phyloP scores from a whole-genome alignment of 2,888 invertebrate species.

The Bhutanitis thaidina region DNA sequence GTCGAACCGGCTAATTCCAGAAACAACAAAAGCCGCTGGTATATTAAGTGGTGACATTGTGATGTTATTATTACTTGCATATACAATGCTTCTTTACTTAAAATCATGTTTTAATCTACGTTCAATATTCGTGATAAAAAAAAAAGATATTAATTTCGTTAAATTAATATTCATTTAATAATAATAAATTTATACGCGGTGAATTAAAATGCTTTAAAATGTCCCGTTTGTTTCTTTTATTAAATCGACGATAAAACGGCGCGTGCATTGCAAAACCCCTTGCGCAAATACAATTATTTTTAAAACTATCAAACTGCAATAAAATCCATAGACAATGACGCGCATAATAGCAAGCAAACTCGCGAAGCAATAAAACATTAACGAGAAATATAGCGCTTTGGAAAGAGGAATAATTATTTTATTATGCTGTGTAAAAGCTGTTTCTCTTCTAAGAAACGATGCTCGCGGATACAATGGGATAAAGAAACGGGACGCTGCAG shows the following conservation, averaged over 20 bases:
- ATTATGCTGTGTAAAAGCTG: constrained; percentile 30
- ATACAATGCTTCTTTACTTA: too few relatives aligned
- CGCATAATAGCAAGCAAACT: constrained; percentile 27
- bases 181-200: too few relatives aligned
- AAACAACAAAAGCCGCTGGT: too few relatives aligned
- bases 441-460: constrained; percentile 35
- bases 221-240: too few relatives aligned
- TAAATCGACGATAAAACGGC: not conserved
- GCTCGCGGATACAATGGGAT: constrained; percentile 23
- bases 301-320: constrained; percentile 28
- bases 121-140: too few relatives aligned
- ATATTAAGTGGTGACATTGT: too few relatives aligned
- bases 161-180: too few relatives aligned
- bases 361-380: constrained; percentile 36
- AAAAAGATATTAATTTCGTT: too few relatives aligned
- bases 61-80: too few relatives aligned
- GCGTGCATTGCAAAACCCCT: not conserved
- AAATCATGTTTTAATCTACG: too few relatives aligned
- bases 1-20: too few relatives aligned
- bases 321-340: constrained; percentile 22
- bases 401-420: constrained; percentile 41
- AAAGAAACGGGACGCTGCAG: constrained; percentile 18
- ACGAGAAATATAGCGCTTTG: constrained; percentile 30
- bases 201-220: too few relatives aligned
- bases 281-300: constrained; percentile 23